Evolutionary conservation across 1,140 invertebrate species (phyloP).

Genomic region (Caenorhabditis remanei): DNA sequence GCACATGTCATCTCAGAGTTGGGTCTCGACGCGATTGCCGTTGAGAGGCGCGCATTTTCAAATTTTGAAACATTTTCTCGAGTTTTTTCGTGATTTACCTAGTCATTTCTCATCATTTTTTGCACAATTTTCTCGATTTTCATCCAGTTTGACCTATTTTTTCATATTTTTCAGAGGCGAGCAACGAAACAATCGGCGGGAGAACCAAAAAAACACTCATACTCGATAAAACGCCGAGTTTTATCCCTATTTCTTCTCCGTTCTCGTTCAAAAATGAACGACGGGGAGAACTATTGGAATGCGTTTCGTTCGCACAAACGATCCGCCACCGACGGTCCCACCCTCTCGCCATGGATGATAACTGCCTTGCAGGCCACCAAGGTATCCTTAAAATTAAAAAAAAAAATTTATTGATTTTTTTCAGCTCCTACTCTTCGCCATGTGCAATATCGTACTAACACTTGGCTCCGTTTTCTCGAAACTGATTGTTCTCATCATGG

Average conservation of each 20-base stretch:
- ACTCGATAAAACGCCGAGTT: background rate
- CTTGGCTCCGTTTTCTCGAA: slow-evolving; percentile 64
- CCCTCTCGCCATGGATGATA: slow-evolving; percentile 62
- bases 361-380: slow-evolving; percentile 54
- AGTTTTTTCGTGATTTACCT: no score
- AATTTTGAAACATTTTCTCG: no score
- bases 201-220: background rate
- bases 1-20: no score
- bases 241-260: background rate
- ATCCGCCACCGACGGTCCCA: slow-evolving; percentile 14
- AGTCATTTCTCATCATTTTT: no score
- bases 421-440: slow-evolving; percentile 52
- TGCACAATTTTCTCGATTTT: no score
- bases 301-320: slow-evolving; percentile 65
- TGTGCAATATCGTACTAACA: slow-evolving; percentile 55
- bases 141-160: background rate
- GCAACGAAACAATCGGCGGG: background rate
- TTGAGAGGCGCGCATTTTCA: no score
- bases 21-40: no score
- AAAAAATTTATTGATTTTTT: background rate
- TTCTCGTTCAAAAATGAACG: slow-evolving; percentile 46
- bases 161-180: background rate
- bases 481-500: slow-evolving; percentile 54
- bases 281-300: slow-evolving; percentile 64
- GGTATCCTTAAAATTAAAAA: background rate